phyloP scores from a whole-genome alignment of 2,888 invertebrate genomes.

The Scaeva pyrastri region DNA sequence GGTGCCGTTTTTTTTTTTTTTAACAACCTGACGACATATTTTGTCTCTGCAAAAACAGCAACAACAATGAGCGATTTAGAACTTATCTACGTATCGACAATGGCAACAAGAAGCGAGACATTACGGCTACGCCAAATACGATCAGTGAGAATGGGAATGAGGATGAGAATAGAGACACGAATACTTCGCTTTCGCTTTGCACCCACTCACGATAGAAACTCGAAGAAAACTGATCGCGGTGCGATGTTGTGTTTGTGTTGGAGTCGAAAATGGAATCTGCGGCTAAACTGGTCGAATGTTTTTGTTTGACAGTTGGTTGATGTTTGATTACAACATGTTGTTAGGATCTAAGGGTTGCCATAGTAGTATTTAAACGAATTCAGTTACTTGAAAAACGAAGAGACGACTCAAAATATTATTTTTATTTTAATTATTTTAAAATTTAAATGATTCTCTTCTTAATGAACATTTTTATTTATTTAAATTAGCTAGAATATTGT shows the following conservation, averaged over 20 bases:
- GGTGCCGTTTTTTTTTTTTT: neutral
- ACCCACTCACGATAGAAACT: constrained; percentile 54
- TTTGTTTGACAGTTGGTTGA: constrained; percentile 11
- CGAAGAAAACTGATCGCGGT: constrained; percentile 64
- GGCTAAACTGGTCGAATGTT: neutral
- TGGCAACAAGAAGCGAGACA: constrained; percentile 10
- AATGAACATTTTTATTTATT: no score
- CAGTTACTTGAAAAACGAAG: no score
- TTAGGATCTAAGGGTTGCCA: constrained; percentile 35
- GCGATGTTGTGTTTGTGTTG: constrained; percentile 46
- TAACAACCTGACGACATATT: constrained; percentile 30
- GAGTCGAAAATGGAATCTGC: constrained; percentile 2
- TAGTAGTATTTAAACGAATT: no score
- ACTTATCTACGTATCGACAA: neutral
- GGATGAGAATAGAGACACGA: no score
- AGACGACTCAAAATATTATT: no score
- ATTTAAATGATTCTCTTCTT: no score
- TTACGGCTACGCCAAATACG: constrained; percentile 8
- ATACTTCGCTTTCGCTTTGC: constrained; percentile 8
- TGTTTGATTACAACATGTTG: neutral
- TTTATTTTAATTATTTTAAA: no score
- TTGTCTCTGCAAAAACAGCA: neutral
- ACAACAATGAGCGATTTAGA: neutral
- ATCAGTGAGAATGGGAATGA: neutral
- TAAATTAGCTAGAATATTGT: no score